Evolutionary conservation across 1,140 invertebrate species (phyloP).

Genomic region (Drosophila orena): DNA sequence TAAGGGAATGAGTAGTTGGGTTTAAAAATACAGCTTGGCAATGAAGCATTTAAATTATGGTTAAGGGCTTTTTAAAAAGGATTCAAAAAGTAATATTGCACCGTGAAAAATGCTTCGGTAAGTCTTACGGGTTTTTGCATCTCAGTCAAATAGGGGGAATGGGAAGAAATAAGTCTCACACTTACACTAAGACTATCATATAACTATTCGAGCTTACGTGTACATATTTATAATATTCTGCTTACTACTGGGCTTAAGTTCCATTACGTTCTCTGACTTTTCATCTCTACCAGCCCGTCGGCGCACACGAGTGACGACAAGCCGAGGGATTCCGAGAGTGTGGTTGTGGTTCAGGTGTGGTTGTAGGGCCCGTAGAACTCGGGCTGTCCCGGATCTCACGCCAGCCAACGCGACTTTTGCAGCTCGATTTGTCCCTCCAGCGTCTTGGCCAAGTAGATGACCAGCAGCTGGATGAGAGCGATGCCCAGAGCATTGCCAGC

Average conservation of each 20-base stretch:
- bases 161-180: slow-evolving; percentile 3
- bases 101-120: background rate
- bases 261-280: background rate
- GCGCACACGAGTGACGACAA: slow-evolving; percentile 6
- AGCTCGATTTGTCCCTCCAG: slow-evolving; percentile 95
- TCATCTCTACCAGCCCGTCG: background rate
- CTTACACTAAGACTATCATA: background rate
- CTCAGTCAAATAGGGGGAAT: background rate
- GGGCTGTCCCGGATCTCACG: slow-evolving; percentile 40
- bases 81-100: slow-evolving; percentile 9
- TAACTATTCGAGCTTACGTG: background rate
- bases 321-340: background rate
- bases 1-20: too few species aligned
- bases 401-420: slow-evolving; percentile 91
- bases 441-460: slow-evolving; percentile 95
- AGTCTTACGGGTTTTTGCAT: background rate
- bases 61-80: background rate
- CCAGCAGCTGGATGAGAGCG: slow-evolving; percentile 93
- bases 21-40: too few species aligned
- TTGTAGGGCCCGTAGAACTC: slow-evolving; percentile 33
- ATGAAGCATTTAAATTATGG: too few species aligned
- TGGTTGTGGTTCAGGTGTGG: background rate
- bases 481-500: slow-evolving; percentile 92
- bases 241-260: background rate
- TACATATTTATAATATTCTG: background rate